Evolutionary conservation across 2,113 vertebrate genomes (phyloP), one percentile per base, ranked within the genome.

Genomic region (Callaeas wilsoni): DNA sequence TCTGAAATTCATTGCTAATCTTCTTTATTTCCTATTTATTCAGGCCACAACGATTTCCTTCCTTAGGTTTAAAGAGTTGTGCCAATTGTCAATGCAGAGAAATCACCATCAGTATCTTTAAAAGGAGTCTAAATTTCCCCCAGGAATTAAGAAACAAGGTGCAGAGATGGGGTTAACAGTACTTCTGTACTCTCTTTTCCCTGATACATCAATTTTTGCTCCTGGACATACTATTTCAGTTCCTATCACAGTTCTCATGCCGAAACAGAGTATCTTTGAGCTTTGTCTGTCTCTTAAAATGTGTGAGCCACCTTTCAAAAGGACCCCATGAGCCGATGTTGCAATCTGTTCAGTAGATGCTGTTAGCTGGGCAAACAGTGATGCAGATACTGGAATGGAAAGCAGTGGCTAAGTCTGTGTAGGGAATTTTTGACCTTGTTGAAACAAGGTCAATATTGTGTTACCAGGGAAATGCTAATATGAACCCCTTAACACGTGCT

Each of bases 401-500:
- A 69, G 65, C 50, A 33, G 1, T 41, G 53, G 49, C 14, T 9
- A 1, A 53, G 11, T 41, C 30, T 84, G 33, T 12, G 17, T 1
- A 22, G n/a, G 68, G 49, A 25, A 55, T 63, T 74, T 59, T 6
- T 65, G 55, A 49, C 42, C 75, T 57, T 60, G 37, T 10, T 84
- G 67, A 37, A 83, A 44, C 41, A 53, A 30, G 44, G 70, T 67
- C 62, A 35, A 9, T 41, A 4, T 33, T 75, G 60, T 64, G 55
- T 60, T 62, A 4, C 22, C 46, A 26, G 52, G 13, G 46, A 77
- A 80, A 32, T 49, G 7, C 59, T 73, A 15, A 32, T 30, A 12
- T 1, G 8, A 56, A 44, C 57, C 41, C 76, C 6, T n/a, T 41
- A 23, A 42, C 13, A 5, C 1, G 0, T 16, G 50, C 68, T 22